Base-by-base conservation (phyloP, 1,140 invertebrate species). In the Thaumatotibia leucotreta region DNA sequence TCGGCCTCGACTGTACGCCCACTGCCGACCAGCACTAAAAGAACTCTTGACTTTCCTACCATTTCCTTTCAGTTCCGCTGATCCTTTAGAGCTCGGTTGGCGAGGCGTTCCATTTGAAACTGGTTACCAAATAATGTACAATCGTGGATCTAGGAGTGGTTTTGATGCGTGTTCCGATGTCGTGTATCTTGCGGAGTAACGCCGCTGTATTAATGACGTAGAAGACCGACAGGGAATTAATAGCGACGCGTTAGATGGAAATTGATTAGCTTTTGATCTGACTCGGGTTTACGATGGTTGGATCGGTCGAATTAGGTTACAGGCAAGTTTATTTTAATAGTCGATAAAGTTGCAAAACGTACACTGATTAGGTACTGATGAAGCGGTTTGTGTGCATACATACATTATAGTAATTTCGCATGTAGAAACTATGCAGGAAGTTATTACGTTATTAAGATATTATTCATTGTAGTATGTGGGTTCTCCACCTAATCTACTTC, bases 1-100 rank as follows among this genome's bases (percentile, higher is more conserved):
- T 80, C 75, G 82, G 73, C 82, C 83, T 85, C 82, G 77, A 77
- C 32, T 82, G 72, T 85, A 87, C 84, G 74, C 83, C 83, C 70
- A 80, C 79, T 27, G 67, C 61, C n/a, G 70, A 24, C 54, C 54
- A 14, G 10, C 11, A 14, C 61, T 27, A 23, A 5, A 22, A 49
- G 63, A 49, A 33, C 63, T 45, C 5, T 52, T n/a, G 22, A 63
- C 20, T 31, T 67, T 52, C 8, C 6, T 6, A 9, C 14, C 22
- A 24, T 22, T 50, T 65, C 17, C 32, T 9, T 52, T 32, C 24
- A 23, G 11, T 10, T 33, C 6, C 8, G 4, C 33, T 10, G 27
- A 32, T 32, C 5, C 24, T 23, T 50, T 52, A 65, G 9, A 10
- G 20, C 11, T 8, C 23, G 22, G 33, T 29, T 17, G 50, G 54